Conservation (phyloP, 1,140 invertebrate species). For the Chironomus tepperi region DNA sequence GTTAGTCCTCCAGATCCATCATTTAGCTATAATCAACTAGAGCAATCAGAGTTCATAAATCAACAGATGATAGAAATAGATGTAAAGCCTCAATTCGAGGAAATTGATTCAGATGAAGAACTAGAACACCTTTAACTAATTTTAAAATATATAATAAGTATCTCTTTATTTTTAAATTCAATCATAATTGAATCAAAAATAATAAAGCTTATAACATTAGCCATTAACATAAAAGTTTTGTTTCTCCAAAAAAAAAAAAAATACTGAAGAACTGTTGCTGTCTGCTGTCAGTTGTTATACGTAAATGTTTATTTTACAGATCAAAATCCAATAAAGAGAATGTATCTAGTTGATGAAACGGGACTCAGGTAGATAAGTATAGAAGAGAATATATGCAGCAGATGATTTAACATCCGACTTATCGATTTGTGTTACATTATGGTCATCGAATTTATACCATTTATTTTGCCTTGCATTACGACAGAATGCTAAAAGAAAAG, state of each 20-base stretch:
- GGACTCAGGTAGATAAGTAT: slow-evolving; percentile 38
- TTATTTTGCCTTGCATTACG: slow-evolving; percentile 33
- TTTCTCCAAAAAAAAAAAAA: no score
- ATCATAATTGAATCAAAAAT: not conserved
- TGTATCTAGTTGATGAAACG: no score
- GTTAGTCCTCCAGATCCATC: no score
- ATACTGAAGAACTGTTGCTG: no score
- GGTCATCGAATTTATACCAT: slow-evolving; percentile 90
- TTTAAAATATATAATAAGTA: not conserved
- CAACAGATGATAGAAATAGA: not conserved
- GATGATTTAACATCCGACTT: slow-evolving; percentile 57
- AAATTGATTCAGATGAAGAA: not conserved
- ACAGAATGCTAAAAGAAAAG: slow-evolving; percentile 25
- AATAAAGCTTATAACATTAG: no score
- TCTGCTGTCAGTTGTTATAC: no score
- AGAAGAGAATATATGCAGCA: slow-evolving; percentile 75
- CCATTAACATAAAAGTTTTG: no score
- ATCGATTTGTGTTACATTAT: slow-evolving; percentile 65
- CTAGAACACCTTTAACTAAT: not conserved
- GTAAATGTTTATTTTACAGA: no score
- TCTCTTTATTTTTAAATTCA: not conserved
- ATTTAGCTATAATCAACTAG: not conserved
- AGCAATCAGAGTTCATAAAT: not conserved
- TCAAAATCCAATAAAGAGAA: no score
- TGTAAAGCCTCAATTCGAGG: not conserved